phyloP scores from a whole-genome alignment of 1,140 invertebrate species.

The Bombus pyrosoma region DNA sequence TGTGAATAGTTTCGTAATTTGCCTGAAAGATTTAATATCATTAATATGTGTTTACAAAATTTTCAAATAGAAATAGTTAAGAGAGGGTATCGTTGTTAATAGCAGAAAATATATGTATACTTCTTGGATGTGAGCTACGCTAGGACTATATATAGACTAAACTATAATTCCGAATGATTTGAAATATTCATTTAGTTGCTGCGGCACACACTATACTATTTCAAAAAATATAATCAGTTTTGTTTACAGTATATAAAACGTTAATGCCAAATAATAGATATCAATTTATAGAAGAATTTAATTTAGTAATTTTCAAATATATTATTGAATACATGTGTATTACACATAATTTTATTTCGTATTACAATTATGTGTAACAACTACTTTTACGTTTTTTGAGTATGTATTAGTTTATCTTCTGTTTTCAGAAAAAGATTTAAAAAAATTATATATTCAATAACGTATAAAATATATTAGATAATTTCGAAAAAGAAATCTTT shows the following conservation, averaged over 20 bases:
- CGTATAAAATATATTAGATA: neutral
- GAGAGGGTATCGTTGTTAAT: neutral
- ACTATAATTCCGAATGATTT: neutral
- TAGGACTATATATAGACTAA: neutral
- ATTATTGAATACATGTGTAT: neutral
- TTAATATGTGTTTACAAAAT: neutral
- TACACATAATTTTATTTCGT: neutral
- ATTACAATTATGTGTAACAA: neutral
- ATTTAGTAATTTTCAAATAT: neutral
- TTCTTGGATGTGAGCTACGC: too few species aligned
- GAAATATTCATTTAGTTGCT: neutral
- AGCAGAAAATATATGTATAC: neutral
- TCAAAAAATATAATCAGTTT: neutral
- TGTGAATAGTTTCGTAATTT: neutral
- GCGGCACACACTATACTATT: neutral
- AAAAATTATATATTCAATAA: neutral
- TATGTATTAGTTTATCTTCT: neutral
- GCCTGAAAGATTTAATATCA: neutral
- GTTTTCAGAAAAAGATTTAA: neutral
- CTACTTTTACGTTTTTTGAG: neutral
- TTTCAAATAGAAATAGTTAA: neutral
- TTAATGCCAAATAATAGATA: neutral
- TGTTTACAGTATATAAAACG: neutral
- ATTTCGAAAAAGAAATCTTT: neutral
- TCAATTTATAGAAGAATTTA: neutral